Conservation (phyloP, 2,113 vertebrate genomes). For the Python bivittatus region DNA sequence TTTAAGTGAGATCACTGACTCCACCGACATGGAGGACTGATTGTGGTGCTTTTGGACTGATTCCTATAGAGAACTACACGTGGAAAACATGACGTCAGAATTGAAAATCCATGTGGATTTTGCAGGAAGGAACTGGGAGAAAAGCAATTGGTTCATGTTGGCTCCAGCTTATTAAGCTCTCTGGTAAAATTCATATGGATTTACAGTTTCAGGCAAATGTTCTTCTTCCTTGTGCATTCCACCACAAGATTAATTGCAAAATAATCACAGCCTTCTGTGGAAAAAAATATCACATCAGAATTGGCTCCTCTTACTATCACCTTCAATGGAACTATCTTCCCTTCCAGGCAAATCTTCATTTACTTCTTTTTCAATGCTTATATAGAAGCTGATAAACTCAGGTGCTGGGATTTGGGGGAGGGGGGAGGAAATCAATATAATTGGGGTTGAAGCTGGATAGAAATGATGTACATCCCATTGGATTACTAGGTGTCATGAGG, state of each 20-base stretch:
- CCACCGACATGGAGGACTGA: slow-evolving; percentile 24
- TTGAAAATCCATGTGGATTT: slow-evolving; percentile 31
- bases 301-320: background rate
- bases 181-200: slow-evolving; percentile 17
- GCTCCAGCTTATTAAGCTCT: background rate
- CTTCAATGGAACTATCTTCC: background rate
- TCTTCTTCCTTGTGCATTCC: slow-evolving; percentile 15
- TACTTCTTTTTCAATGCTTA: background rate
- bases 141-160: background rate
- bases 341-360: background rate
- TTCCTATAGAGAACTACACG: slow-evolving; percentile 1
- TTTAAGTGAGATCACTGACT: slow-evolving; percentile 27
- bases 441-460: slow-evolving; percentile 22
- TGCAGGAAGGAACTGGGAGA: slow-evolving; percentile 30
- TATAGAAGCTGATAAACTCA: background rate
- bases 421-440: background rate
- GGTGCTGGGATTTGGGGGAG: background rate
- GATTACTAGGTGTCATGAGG: slow-evolving; percentile 39
- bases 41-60: slow-evolving; percentile 5
- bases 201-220: slow-evolving; percentile 13
- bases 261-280: background rate
- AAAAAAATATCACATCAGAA: background rate
- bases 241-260: background rate
- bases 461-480: slow-evolving; percentile 32
- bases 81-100: slow-evolving; percentile 36